Evolutionary conservation across 2,888 invertebrate species (phyloP), one percentile per base, ranked within the genome.

Genomic region (Diogma glabrata): DNA sequence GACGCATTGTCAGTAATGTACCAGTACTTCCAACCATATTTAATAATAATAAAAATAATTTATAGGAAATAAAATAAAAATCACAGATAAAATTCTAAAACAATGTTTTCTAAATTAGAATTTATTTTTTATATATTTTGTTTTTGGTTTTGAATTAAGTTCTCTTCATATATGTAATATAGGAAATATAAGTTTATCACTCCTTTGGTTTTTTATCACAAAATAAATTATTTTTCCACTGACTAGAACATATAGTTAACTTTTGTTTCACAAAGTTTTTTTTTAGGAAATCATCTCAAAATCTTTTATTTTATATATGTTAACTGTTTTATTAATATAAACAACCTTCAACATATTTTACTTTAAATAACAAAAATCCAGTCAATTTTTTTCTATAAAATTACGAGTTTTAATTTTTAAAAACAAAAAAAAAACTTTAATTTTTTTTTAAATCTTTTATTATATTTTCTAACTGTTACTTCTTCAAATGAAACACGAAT

Each of bases 1-100:
- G 83, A 75, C 87, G 87, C 71, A 88, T 84, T 71, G 87, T 86
- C 74, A 85, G 84, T 82, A 87, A 80, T 68, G 85, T 85, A 71
- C 84, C 85, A 74, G 85, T 85, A 74, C 80, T 85, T 72, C 87
- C 87, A 72, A 87, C 87, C 87, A 87, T 87, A 59, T 57, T 57
- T 53, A 20, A 52, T 38, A 47, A 49, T 54, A 40, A 28, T 48
- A 52, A 53, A 40, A 19, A 43, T 43, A 43, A 43, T 43, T 43
- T 22, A 43, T 22, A 43, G 22, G 12, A 43, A 43, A 43, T 22
- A 22, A 43, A 22, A 20, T 22, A 43, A 43, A 43, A 43, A 43
- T 43, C 43, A 43, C 43, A 43, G 43, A 20, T 43, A 43, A n/a
- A n/a, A 40, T 40, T 36, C 36, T 16, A 36, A 36, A 16, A 36